A percentile compares a stretch with the other conserved stretches of the same genome.
Evolutionary conservation across 2,797 vertebrate species (phyloP).

Genomic region (Anguilla megastoma): DNA sequence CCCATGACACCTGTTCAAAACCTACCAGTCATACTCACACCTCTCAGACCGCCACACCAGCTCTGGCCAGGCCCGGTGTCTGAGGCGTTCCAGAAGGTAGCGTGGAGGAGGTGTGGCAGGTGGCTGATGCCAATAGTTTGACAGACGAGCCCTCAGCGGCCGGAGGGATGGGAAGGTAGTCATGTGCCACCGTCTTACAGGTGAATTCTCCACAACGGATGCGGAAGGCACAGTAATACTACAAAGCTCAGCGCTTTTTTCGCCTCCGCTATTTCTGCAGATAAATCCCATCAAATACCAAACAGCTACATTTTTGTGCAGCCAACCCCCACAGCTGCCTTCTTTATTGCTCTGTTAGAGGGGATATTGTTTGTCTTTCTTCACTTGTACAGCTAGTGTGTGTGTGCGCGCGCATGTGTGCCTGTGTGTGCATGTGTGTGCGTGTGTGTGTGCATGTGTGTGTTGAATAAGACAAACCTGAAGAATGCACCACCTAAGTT

Average conservation of each 20-base stretch:
- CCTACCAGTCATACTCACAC: background rate
- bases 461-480: background rate
- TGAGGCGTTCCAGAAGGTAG: background rate
- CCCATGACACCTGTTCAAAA: background rate
- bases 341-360: slow-evolving; percentile 43
- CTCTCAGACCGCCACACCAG: background rate
- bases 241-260: slow-evolving; percentile 53
- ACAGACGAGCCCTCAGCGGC: background rate
- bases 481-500: background rate
- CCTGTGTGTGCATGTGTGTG: background rate
- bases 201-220: background rate
- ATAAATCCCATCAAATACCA: slow-evolving; percentile 64
- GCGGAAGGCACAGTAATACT: slow-evolving; percentile 33
- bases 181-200: slow-evolving; percentile 3
- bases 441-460: background rate
- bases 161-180: background rate
- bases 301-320: slow-evolving; percentile 56
- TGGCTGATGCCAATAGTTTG: background rate
- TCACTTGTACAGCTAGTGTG: background rate
- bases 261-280: slow-evolving; percentile 59
- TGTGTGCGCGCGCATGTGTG: background rate
- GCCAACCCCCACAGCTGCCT: slow-evolving; percentile 49
- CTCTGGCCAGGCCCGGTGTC: background rate
- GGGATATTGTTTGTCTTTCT: background rate
- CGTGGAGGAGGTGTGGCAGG: background rate